Conservation (phyloP, 2,888 invertebrate genomes). For the Hanleya hanleyi region DNA sequence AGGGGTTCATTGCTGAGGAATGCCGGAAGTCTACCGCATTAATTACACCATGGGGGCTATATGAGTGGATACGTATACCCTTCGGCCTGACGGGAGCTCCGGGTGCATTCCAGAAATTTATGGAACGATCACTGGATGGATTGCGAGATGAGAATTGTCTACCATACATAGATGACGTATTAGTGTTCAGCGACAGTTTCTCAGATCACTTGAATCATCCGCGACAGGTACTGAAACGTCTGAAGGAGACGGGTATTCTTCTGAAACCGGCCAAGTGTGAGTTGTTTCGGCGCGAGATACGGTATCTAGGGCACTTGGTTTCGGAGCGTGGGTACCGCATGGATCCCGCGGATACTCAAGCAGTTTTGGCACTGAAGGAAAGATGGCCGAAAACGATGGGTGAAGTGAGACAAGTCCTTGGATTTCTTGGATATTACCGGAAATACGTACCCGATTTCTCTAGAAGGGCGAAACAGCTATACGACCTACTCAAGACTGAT, state of each 20-base stretch:
- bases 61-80: slow-evolving; percentile 37
- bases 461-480: slow-evolving; percentile 2
- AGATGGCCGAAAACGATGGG: neutral
- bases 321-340: slow-evolving; percentile 3
- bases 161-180: slow-evolving; percentile 39
- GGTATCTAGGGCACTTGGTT: neutral
- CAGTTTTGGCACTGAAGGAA: neutral
- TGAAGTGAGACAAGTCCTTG: slow-evolving; percentile 9
- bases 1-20: slow-evolving; percentile 34
- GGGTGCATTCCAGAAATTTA: slow-evolving; percentile 33
- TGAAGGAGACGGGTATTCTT: neutral
- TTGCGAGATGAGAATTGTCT: slow-evolving; percentile 29
- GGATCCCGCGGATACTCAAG: slow-evolving; percentile 8
- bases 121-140: slow-evolving; percentile 31
- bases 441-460: neutral
- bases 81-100: slow-evolving; percentile 36
- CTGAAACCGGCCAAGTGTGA: neutral
- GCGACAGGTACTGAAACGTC: neutral
- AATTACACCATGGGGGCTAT: slow-evolving; percentile 36
- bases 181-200: slow-evolving; percentile 36
- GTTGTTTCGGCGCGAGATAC: neutral
- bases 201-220: neutral
- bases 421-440: slow-evolving; percentile 4
- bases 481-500: too few relatives aligned
- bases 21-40: slow-evolving; percentile 33